These are phyloP conservation scores for Cryptomyrus ogoouensis DNA, from an alignment of 2,113 vertebrate genomes.

Conservation along the genomic window DNA sequence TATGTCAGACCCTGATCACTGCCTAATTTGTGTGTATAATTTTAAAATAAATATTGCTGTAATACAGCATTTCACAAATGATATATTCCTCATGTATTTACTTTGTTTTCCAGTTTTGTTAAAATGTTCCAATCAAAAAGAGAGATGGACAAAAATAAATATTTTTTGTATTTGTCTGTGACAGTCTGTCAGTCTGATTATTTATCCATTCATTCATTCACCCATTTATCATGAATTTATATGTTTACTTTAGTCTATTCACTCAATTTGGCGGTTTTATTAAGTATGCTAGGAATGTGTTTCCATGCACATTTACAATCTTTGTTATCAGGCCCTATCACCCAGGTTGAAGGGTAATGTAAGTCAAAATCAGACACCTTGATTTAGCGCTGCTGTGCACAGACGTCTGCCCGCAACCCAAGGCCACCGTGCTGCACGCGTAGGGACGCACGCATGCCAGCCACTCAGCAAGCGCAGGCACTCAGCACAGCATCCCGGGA, in stretches of 20 bases:
- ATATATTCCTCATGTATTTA: not conserved
- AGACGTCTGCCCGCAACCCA: not conserved
- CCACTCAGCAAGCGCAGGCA: not conserved
- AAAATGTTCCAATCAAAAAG: not conserved
- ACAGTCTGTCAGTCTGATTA: not conserved
- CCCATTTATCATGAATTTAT: not conserved
- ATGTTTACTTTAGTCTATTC: not conserved
- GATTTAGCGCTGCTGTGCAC: not conserved
- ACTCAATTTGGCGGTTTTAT: not conserved
- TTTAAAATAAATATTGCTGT: not conserved
- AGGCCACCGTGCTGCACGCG: not conserved
- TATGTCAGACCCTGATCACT: not conserved
- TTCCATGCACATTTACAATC: not conserved
- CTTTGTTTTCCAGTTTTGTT: not conserved
- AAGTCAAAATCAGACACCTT: slow-evolving; percentile 15
- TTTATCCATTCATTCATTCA: not conserved
- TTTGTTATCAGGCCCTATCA: not conserved
- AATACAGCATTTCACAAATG: not conserved
- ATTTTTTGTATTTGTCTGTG: not conserved
- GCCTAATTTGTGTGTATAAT: not conserved
- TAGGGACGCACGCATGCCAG: not conserved
- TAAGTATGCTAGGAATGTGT: not conserved
- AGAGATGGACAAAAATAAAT: not conserved
- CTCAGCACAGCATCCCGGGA: not conserved
- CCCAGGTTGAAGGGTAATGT: slow-evolving; percentile 21